phyloP scores from a whole-genome alignment of 1,140 invertebrate genomes.

The Piezodorus guildinii region DNA sequence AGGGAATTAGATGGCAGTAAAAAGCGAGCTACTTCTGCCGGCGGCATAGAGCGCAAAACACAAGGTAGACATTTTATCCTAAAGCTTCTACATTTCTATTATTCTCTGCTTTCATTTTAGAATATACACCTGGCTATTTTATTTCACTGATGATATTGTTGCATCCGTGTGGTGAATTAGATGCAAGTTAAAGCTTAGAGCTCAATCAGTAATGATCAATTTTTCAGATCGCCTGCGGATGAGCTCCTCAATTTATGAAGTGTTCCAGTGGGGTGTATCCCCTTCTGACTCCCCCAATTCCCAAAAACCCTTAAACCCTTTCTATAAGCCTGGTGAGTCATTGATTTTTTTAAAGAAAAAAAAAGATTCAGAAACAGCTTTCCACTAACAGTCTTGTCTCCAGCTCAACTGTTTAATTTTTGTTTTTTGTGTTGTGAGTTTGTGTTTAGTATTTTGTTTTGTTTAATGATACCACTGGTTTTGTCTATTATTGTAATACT shows the following conservation, averaged over 20 bases:
- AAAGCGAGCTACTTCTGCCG: slow-evolving; percentile 65
- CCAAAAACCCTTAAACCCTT: slow-evolving; percentile 18
- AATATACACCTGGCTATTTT: neutral
- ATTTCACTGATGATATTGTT: neutral
- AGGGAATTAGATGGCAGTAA: slow-evolving; percentile 68
- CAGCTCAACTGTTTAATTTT: slow-evolving; percentile 7
- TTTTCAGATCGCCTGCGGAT: slow-evolving; percentile 50
- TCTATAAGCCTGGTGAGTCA: slow-evolving; percentile 12
- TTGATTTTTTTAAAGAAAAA: neutral
- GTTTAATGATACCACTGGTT: too few species aligned
- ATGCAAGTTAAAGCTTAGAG: too few species aligned
- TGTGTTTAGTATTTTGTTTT: neutral
- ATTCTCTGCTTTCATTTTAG: slow-evolving; percentile 17
- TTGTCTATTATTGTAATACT: too few species aligned
- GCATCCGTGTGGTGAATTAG: too few species aligned
- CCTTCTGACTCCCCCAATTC: slow-evolving; percentile 41
- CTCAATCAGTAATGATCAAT: neutral
- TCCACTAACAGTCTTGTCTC: slow-evolving; percentile 19
- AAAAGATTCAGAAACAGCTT: neutral
- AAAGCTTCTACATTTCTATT: neutral
- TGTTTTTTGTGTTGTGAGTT: neutral
- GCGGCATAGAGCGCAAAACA: slow-evolving; percentile 54
- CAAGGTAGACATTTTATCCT: slow-evolving; percentile 46
- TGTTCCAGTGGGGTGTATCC: slow-evolving; percentile 54
- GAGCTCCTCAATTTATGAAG: slow-evolving; percentile 63